phyloP scores from a whole-genome alignment of 37 sponge, comb jelly and placozoan genomes.

The Ephydatia muelleri region DNA sequence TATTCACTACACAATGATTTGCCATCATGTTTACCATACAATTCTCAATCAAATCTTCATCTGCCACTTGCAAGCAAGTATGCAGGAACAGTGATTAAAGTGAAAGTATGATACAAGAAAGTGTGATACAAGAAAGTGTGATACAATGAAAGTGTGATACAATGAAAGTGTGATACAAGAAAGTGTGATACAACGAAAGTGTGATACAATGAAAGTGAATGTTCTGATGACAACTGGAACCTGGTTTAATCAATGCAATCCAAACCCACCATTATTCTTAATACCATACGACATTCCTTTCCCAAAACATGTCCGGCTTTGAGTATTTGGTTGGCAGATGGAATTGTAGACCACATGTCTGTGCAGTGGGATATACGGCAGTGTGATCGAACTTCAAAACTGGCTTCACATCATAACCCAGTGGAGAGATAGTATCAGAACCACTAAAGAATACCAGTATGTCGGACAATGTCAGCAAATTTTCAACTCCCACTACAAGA shows the following conservation, averaged over 20 bases:
- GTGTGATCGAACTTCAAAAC: not conserved
- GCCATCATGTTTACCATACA: too few species aligned
- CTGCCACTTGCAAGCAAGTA: too few species aligned
- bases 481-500: too few species aligned
- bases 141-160: too few species aligned
- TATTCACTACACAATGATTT: too few species aligned
- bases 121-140: too few species aligned
- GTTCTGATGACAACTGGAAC: not conserved
- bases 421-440: not conserved
- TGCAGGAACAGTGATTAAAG: too few species aligned
- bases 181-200: too few species aligned
- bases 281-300: not conserved
- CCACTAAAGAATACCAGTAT: not conserved
- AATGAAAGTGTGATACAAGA: too few species aligned
- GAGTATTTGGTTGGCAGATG: not conserved
- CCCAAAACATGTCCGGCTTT: not conserved
- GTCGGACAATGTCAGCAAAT: not conserved
- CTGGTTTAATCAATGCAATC: not conserved
- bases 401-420: constrained; percentile 1
- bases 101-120: too few species aligned
- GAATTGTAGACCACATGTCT: constrained; percentile 1
- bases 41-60: too few species aligned
- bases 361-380: not conserved
- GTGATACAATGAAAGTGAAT: not conserved
- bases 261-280: not conserved